These are phyloP conservation scores for Sebastes baramenuke DNA, from an alignment of 2,797 vertebrate species.

Conservation along the genomic window DNA sequence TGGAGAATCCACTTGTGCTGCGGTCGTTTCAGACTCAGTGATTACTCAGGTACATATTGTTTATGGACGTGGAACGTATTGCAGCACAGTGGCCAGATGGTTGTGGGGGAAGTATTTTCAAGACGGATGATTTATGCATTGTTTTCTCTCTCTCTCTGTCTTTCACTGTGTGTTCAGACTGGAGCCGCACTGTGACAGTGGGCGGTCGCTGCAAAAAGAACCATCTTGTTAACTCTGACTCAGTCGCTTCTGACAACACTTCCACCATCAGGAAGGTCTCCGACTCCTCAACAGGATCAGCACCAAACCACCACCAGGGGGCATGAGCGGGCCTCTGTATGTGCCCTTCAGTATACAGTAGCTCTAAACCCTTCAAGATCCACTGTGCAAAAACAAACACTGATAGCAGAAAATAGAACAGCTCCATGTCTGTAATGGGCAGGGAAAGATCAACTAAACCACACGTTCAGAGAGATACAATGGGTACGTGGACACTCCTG, in stretches of 20 bases:
- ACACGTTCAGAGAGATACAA: not conserved
- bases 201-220: slow-evolving; percentile 54
- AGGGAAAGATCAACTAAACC: not conserved
- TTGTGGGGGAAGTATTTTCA: not conserved
- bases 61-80: not conserved
- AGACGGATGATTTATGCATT: not conserved
- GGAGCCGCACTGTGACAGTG: slow-evolving; percentile 74
- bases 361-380: not conserved
- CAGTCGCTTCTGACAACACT: slow-evolving; percentile 68
- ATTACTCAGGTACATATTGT: slow-evolving; percentile 81
- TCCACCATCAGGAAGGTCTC: slow-evolving; percentile 76
- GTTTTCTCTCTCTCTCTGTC: not conserved
- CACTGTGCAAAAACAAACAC: not conserved
- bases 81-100: not conserved
- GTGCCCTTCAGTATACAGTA: not conserved
- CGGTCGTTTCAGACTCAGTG: slow-evolving; percentile 71
- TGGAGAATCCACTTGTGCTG: slow-evolving; percentile 86
- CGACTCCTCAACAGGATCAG: slow-evolving; percentile 38
- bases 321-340: slow-evolving; percentile 14
- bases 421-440: not conserved
- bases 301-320: slow-evolving; percentile 35
- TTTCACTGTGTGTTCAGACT: slow-evolving; percentile 76
- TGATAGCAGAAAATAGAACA: not conserved
- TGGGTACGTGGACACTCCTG: not conserved
- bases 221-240: slow-evolving; percentile 64